These are phyloP conservation scores for Lomographa bimaculata DNA, from an alignment of 2,888 invertebrate genomes.

Conservation along the genomic window DNA sequence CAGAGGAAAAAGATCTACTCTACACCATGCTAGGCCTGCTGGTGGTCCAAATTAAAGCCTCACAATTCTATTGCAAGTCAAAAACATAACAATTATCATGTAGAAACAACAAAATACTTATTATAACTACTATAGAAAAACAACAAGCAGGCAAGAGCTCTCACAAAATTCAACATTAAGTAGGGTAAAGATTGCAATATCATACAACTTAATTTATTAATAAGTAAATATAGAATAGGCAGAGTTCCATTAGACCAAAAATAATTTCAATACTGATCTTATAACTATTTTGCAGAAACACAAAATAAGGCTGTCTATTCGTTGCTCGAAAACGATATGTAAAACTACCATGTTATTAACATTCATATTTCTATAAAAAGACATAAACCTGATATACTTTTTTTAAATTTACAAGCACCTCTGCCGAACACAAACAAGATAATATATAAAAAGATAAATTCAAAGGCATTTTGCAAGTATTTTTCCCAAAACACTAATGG, in stretches of 20 bases:
- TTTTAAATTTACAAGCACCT: slow-evolving; percentile 46
- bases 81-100: slow-evolving; percentile 37
- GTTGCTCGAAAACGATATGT: slow-evolving; percentile 65
- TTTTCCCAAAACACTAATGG: slow-evolving; percentile 60
- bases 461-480: slow-evolving; percentile 37
- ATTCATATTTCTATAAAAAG: slow-evolving; percentile 26
- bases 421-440: slow-evolving; percentile 44
- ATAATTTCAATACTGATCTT: slow-evolving; percentile 63
- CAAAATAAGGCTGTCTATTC: slow-evolving; percentile 57
- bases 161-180: slow-evolving; percentile 40
- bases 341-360: slow-evolving; percentile 35
- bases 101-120: slow-evolving; percentile 53
- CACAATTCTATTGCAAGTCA: slow-evolving; percentile 44
- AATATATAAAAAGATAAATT: slow-evolving; percentile 34
- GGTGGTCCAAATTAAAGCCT: slow-evolving; percentile 67
- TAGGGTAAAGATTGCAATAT: slow-evolving; percentile 32
- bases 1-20: too few relatives aligned
- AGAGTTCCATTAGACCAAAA: slow-evolving; percentile 49
- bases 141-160: slow-evolving; percentile 71
- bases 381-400: slow-evolving; percentile 1
- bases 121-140: slow-evolving; percentile 46
- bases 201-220: slow-evolving; percentile 30
- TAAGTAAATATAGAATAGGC: slow-evolving; percentile 38
- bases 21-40: too few relatives aligned
- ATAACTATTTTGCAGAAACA: slow-evolving; percentile 60